phyloP scores from a whole-genome alignment of 2,888 invertebrate species.

The Panopea generosa region DNA sequence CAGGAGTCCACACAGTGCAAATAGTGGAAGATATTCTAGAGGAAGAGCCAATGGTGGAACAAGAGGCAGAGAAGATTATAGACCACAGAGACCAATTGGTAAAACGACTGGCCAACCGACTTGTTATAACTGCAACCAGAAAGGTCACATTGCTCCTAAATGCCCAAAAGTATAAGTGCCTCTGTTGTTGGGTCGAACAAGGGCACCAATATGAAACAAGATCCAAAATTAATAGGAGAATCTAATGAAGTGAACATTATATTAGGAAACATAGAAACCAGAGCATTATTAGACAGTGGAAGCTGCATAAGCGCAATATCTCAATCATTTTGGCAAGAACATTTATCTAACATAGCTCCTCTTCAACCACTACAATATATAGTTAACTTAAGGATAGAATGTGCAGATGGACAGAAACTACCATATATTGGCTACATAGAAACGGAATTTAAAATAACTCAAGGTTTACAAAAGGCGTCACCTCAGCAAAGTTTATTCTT shows the following conservation, averaged over 20 bases:
- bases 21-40: not conserved
- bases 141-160: slow-evolving; percentile 21
- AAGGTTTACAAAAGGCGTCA: not conserved
- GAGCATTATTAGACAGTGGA: slow-evolving; percentile 27
- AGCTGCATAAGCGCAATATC: slow-evolving; percentile 3
- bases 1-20: not conserved
- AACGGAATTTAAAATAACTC: not conserved
- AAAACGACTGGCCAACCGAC: not conserved
- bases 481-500: not conserved
- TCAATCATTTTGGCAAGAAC: not conserved
- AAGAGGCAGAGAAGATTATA: slow-evolving; percentile 5
- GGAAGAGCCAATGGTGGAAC: not conserved
- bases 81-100: not conserved
- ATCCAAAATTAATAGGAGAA: not conserved
- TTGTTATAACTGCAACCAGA: slow-evolving; percentile 15
- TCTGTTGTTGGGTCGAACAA: slow-evolving; percentile 3
- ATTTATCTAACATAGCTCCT: no score
- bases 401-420: slow-evolving; percentile 3
- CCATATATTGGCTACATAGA: not conserved
- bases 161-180: slow-evolving; percentile 36
- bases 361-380: not conserved
- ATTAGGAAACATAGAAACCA: slow-evolving; percentile 1
- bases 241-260: slow-evolving; percentile 17
- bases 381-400: not conserved
- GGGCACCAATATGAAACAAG: slow-evolving; percentile 6